Evolutionary conservation across 2,113 vertebrate species (phyloP).

Genomic region (Pangasianodon gigas): DNA sequence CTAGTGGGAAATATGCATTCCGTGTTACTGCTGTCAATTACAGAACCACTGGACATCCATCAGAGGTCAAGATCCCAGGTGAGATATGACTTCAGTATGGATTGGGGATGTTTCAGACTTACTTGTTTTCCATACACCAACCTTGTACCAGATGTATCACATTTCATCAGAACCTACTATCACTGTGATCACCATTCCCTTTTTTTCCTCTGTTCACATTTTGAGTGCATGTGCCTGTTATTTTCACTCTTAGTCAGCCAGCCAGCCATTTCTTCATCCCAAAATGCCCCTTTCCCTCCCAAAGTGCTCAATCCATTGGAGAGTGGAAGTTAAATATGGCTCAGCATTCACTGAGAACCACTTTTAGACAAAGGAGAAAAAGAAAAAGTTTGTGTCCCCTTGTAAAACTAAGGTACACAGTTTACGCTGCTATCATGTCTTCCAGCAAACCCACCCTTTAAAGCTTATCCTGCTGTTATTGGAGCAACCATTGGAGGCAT

Average conservation of each 20-base stretch:
- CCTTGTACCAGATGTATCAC: background rate
- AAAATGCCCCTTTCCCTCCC: background rate
- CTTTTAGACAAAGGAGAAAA: background rate
- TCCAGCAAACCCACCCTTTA: slow-evolving; percentile 78
- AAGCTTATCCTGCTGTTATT: slow-evolving; percentile 79
- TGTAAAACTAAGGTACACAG: background rate
- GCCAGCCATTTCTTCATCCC: background rate
- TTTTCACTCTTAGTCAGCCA: background rate
- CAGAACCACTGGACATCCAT: slow-evolving; percentile 82
- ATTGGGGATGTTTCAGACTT: background rate
- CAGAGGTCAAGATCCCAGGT: slow-evolving; percentile 87
- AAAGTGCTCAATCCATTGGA: background rate
- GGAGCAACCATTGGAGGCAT: slow-evolving; percentile 81
- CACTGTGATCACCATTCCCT: background rate
- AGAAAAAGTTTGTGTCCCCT: background rate
- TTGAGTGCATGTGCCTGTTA: background rate
- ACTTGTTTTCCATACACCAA: background rate
- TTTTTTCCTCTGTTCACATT: background rate
- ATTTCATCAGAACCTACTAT: background rate
- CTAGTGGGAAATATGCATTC: slow-evolving; percentile 78
- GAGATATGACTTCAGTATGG: slow-evolving; percentile 49
- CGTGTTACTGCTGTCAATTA: slow-evolving; percentile 84
- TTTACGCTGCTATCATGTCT: slow-evolving; percentile 54
- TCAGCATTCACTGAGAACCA: background rate
- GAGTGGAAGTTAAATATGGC: background rate